Evolutionary conservation across 2,113 vertebrate genomes (phyloP), one percentile per base, ranked within the genome.

Genomic region (Anoura caudifer): DNA sequence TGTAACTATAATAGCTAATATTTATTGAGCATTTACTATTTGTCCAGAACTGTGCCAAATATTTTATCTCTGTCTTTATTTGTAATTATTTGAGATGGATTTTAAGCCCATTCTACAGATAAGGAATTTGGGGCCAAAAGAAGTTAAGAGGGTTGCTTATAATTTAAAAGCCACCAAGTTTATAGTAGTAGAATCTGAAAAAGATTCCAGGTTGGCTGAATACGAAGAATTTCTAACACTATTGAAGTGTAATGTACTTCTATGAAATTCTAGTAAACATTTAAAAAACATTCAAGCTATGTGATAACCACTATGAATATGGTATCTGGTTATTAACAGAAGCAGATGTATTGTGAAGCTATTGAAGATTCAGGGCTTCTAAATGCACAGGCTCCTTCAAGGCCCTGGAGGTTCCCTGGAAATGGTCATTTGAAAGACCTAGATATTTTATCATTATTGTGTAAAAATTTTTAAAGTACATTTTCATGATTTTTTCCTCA

Each of bases 221-320:
- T 67, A 83, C 65, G 67, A 95, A 94, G 45, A 91, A 85, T 75
- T 81, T 80, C 59, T 84, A 84, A 73, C 72, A 93, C 16, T 89
- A 47, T 91, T 67, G 69, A 87, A 94, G 41, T 67, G 43, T 86
- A 31, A 75, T 89, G 14, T 41, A 61, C 76, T 63, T 75, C 86
- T 88, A 83, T 82, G 86, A 95, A 93, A 92, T 88, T 86, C 85
- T 92, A 90, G 43, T 83, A 91, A 73, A 67, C 63, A 33, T 91
- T 54, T 88, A 54, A 85, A 94, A 88, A 87, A n/a, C 59, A 70
- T 54, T 65, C 38, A 79, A 54, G 26, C 38, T 88, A 73, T 75
- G 52, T 93, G 70, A 72, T 33, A 85, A 67, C 50, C 56, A 70
- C 43, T 20, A 36, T 50, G 28, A 93, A 93, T 61, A 67, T 80